Base-by-base conservation (phyloP, 2,113 vertebrate species). In the Pycnonotus jocosus region DNA sequence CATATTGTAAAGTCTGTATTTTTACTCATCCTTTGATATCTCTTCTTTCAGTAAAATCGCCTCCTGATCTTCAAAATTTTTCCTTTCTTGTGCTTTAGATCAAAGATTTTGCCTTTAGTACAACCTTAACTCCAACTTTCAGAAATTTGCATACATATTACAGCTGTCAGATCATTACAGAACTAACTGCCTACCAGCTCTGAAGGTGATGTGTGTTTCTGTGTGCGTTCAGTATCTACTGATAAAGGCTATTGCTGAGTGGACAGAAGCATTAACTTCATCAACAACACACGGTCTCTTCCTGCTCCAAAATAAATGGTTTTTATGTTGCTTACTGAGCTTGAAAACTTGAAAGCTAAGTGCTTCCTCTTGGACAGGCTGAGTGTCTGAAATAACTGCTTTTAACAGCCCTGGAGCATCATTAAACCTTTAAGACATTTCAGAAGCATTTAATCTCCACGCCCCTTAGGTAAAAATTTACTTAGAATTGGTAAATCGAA, bases 281-380 rank as follows among this genome's bases (percentile, higher is more conserved):
- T 65, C 82, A 95, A 86, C 37, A 90, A 30, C 56, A 93, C 42
- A 83, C 2, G 3, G 16, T 79, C 16, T 91, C 58, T 62, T 33
- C 16, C 21, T 33, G n/a, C 50, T 88, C 38, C 62, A 66, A 89
- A 89, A 95, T 86, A 84, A 95, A 93, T 50, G 35, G 30, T 76
- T 96, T 96, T 86, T 69, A 88, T 80, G 76, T 84, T 93, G 65
- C 89, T 82, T 95, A 90, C 68, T 79, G 83, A 96, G 74, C 88
- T 76, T 89, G 82, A 95, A 92, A 94, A 92, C 78, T 92, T 91
- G 57, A 96, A 80, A 96, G 93, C 86, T 96, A 96, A 95, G 92
- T 94, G 90, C 83, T 93, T 96, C 74, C 53, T 93, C 71, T 57
- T 76, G 77, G 86, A 61, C 68, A 73, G 70, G 65, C 64, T 78